A percentile compares a stretch with the other conserved stretches of the same genome.
phyloP scores from a whole-genome alignment of 2,113 vertebrate species.

The Tetrao urogallus region DNA sequence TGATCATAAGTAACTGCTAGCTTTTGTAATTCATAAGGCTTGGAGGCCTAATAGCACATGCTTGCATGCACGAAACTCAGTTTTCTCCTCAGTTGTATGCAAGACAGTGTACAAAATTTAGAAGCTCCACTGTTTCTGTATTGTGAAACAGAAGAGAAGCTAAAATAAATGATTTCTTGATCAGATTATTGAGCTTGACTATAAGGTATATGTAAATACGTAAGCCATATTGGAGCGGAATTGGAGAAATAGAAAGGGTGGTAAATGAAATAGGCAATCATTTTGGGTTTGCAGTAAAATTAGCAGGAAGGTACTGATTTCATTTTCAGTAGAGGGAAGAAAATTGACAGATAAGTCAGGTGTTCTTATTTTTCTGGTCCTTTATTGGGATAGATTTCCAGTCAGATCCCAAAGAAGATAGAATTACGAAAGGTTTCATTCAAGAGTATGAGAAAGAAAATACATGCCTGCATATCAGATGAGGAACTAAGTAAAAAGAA shows the following conservation, averaged over 20 bases:
- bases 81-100: neutral
- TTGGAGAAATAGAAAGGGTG: neutral
- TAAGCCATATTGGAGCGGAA: neutral
- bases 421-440: neutral
- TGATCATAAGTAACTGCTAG: neutral
- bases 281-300: neutral
- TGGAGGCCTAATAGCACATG: neutral
- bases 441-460: neutral
- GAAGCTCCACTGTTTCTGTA: neutral
- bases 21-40: neutral
- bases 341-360: neutral
- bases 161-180: neutral
- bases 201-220: neutral
- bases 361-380: neutral
- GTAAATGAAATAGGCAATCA: neutral
- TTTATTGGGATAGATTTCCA: neutral
- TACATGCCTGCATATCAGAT: neutral
- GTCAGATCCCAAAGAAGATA: neutral
- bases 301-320: neutral
- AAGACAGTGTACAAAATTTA: neutral
- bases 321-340: neutral
- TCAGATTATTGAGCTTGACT: neutral
- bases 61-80: neutral
- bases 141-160: neutral
- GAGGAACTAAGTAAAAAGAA: neutral